phyloP scores from a whole-genome alignment of 2,888 invertebrate species.

The Nebria brevicollis region DNA sequence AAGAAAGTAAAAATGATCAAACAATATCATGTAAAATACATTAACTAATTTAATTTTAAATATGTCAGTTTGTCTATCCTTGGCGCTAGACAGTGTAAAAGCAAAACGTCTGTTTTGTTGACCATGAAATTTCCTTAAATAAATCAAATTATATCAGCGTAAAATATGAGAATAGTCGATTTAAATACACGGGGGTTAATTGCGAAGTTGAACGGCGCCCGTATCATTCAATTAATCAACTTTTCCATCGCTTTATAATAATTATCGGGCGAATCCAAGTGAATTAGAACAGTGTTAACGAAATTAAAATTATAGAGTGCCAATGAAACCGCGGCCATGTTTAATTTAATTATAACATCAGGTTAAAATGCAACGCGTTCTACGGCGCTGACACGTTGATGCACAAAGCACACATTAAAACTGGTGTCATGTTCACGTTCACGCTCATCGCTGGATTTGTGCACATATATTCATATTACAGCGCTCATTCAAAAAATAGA shows the following conservation, averaged over 20 bases:
- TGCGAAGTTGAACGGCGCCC: neutral
- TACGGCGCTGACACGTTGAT: neutral
- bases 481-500: neutral
- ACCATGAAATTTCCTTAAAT: neutral
- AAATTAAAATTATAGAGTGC: constrained; percentile 45
- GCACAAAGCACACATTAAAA: constrained; percentile 25
- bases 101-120: neutral
- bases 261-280: constrained; percentile 25
- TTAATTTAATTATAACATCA: constrained; percentile 45
- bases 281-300: constrained; percentile 43
- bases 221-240: constrained; percentile 39
- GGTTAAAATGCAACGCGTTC: constrained; percentile 33
- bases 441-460: neutral
- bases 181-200: neutral
- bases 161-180: neutral
- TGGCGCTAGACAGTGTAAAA: neutral
- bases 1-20: no score
- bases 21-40: no score
- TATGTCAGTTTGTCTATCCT: no score
- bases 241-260: constrained; percentile 31
- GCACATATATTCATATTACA: neutral
- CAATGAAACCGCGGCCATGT: constrained; percentile 35
- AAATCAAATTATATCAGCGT: neutral
- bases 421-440: constrained; percentile 10
- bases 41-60: no score